These are phyloP conservation scores for Sciaenops ocellatus DNA, from an alignment of 2,797 vertebrate species.

Conservation along the genomic window DNA sequence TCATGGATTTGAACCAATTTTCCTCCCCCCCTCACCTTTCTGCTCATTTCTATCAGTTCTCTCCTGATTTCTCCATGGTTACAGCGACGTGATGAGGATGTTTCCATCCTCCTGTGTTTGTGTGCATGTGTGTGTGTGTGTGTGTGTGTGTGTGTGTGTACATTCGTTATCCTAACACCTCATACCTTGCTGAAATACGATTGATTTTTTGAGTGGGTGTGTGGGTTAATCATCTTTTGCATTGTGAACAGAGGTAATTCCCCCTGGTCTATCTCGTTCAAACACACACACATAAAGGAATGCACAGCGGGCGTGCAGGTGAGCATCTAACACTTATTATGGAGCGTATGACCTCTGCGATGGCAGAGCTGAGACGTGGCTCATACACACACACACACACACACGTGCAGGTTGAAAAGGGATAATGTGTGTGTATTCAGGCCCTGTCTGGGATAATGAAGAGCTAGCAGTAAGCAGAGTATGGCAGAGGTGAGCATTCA, in stretches of 20 bases:
- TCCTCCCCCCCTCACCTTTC: background rate
- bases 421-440: conserved; percentile 53
- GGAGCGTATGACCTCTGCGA: conserved; percentile 30
- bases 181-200: conserved; percentile 37
- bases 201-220: conserved; percentile 48
- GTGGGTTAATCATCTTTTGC: conserved; percentile 60
- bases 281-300: conserved; percentile 20
- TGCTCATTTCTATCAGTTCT: conserved; percentile 30
- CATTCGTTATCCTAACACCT: conserved; percentile 51
- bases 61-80: conserved; percentile 71
- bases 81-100: conserved; percentile 54
- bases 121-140: conserved; percentile 23
- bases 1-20: background rate
- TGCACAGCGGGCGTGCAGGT: conserved; percentile 49
- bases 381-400: conserved; percentile 21
- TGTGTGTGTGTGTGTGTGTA: conserved; percentile 22
- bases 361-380: conserved; percentile 36
- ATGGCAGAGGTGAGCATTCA: conserved; percentile 51
- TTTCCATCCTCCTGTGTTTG: conserved; percentile 40
- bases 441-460: conserved; percentile 56
- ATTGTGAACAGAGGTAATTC: conserved; percentile 57
- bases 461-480: conserved; percentile 50
- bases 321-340: conserved; percentile 56
- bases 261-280: conserved; percentile 4
- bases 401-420: conserved; percentile 39